These are phyloP conservation scores for Bolborhynchus lineola DNA, from an alignment of 2,113 vertebrate species.

Conservation along the genomic window DNA sequence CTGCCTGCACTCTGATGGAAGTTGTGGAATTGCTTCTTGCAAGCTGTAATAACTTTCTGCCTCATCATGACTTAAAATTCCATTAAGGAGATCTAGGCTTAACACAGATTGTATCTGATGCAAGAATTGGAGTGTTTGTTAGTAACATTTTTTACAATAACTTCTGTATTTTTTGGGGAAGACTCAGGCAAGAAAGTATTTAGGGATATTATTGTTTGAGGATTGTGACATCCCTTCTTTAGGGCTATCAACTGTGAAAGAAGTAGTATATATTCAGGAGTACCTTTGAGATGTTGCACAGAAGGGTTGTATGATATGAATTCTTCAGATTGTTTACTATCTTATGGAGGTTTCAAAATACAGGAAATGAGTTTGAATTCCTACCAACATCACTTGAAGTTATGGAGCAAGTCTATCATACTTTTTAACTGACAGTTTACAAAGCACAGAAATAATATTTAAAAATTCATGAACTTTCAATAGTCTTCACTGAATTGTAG, in stretches of 20 bases:
- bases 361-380: neutral
- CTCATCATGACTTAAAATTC: neutral
- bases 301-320: neutral
- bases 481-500: neutral
- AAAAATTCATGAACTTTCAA: slow-evolving; percentile 44
- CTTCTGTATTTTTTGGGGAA: neutral
- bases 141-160: neutral
- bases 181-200: neutral
- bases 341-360: neutral
- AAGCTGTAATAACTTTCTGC: neutral
- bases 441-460: slow-evolving; percentile 11
- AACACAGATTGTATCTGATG: neutral
- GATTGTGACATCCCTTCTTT: neutral
- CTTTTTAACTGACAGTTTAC: neutral
- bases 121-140: neutral
- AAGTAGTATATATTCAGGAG: neutral
- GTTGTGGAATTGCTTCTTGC: neutral
- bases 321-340: neutral
- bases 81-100: neutral
- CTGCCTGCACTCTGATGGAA: neutral
- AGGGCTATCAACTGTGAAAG: neutral
- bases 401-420: neutral
- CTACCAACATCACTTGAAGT: neutral
- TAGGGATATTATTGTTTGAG: neutral
- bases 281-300: neutral